Conservation (phyloP, 2,888 invertebrate species). For the Xylota segnis region DNA sequence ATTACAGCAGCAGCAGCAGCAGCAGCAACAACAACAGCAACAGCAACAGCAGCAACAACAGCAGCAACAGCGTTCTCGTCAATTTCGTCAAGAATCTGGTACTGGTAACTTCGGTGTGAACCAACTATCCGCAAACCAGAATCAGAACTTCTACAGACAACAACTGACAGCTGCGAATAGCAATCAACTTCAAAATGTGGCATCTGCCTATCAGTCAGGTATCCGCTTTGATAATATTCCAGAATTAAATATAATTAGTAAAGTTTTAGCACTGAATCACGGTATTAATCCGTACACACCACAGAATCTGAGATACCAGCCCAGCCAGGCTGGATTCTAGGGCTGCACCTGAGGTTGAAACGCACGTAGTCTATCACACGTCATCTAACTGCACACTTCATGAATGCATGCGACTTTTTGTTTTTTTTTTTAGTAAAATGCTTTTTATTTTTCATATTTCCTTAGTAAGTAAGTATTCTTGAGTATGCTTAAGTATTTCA, state of each 20-base stretch:
- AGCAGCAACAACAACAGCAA: conserved; percentile 81
- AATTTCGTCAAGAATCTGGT: conserved; percentile 86
- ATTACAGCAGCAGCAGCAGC: conserved; percentile 79
- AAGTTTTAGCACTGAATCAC: conserved; percentile 92
- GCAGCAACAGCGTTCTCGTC: conserved; percentile 83
- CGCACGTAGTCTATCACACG: conserved; percentile 59
- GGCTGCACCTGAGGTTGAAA: conserved; percentile 63
- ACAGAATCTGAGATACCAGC: conserved; percentile 82
- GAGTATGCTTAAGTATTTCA: conserved; percentile 20
- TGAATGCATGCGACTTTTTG: conserved; percentile 35
- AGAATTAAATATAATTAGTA: conserved; percentile 92
- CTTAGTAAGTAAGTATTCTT: conserved; percentile 26
- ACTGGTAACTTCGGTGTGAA: conserved; percentile 89
- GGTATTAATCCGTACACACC: conserved; percentile 86
- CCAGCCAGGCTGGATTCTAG: conserved; percentile 79
- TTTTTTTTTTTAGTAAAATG: conserved; percentile 15
- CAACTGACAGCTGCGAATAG: conserved; percentile 81
- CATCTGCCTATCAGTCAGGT: conserved; percentile 86
- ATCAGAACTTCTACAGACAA: conserved; percentile 83
- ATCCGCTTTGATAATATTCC: conserved; percentile 85
- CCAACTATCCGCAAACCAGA: conserved; percentile 81
- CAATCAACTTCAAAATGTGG: conserved; percentile 83
- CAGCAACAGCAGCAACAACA: conserved; percentile 79
- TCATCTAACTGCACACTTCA: conserved; percentile 53
- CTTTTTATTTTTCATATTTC: conserved; percentile 27